A percentile compares a stretch with the other conserved stretches of the same genome.
Conservation (phyloP, 2,797 vertebrate species). For the Poeciliopsis gracilis region DNA sequence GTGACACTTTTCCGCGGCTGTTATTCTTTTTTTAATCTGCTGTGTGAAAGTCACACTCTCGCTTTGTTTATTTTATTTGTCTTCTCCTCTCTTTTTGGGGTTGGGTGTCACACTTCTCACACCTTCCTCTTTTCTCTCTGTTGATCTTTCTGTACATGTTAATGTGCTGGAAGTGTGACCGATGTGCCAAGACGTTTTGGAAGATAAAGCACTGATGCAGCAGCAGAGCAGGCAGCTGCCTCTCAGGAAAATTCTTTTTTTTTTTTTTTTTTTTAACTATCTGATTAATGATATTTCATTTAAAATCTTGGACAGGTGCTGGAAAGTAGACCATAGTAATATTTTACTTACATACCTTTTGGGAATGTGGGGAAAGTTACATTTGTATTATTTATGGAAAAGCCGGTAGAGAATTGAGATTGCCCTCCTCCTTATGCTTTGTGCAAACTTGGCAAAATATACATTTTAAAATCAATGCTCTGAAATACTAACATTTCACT, state of each 20-base stretch:
- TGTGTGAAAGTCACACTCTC: slow-evolving; percentile 55
- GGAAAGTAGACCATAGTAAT: slow-evolving; percentile 41
- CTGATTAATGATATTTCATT: slow-evolving; percentile 43
- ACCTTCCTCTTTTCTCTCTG: slow-evolving; percentile 11
- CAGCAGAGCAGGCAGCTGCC: slow-evolving; percentile 5
- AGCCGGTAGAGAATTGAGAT: slow-evolving; percentile 24
- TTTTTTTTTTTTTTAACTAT: slow-evolving; percentile 16
- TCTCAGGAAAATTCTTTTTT: slow-evolving; percentile 1
- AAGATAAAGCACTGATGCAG: slow-evolving; percentile 17
- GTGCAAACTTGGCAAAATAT: slow-evolving; percentile 11
- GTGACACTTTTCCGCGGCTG: slow-evolving; percentile 66
- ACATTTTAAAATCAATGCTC: slow-evolving; percentile 21
- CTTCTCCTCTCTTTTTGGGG: slow-evolving; percentile 28
- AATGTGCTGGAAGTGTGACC: slow-evolving; percentile 39
- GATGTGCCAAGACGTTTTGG: slow-evolving; percentile 40
- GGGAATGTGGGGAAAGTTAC: not conserved
- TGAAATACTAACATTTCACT: slow-evolving; percentile 10
- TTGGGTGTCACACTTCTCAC: slow-evolving; percentile 9
- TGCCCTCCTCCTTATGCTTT: not conserved
- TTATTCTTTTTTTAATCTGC: slow-evolving; percentile 69
- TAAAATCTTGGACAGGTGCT: slow-evolving; percentile 28
- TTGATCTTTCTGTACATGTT: slow-evolving; percentile 11
- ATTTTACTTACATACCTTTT: not conserved
- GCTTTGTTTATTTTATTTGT: slow-evolving; percentile 30
- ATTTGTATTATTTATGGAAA: slow-evolving; percentile 30